Percentiles rank a stretch among this genome's conserved stretches.
Conservation (phyloP, 2,113 vertebrate genomes). For the Notarius lentiginosus region DNA sequence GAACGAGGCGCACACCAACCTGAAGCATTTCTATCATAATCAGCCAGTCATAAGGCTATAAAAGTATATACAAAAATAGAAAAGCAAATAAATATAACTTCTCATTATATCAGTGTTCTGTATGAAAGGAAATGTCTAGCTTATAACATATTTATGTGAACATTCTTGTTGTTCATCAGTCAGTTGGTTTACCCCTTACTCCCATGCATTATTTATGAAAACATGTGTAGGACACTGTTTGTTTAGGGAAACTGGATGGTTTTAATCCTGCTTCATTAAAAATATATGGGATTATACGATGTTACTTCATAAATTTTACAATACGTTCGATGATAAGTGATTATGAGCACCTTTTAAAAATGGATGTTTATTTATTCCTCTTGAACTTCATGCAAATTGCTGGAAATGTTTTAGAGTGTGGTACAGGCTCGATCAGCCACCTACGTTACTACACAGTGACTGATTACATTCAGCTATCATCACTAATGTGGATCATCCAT, state of each 20-base stretch:
- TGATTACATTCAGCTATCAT: neutral
- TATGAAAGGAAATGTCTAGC: neutral
- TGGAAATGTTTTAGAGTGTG: neutral
- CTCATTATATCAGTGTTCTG: neutral
- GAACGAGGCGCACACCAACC: neutral
- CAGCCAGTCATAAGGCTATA: neutral
- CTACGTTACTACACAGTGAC: neutral
- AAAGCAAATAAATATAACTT: neutral
- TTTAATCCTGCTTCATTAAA: neutral
- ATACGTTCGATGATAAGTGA: neutral
- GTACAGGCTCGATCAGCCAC: neutral
- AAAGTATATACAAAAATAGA: neutral
- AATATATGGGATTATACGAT: neutral
- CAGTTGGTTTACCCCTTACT: neutral
- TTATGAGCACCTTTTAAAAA: neutral
- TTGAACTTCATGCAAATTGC: neutral
- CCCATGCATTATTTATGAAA: neutral
- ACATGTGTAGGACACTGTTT: neutral
- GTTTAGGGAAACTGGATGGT: neutral
- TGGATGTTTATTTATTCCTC: neutral
- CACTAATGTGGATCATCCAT: neutral
- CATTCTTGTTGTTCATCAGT: neutral
- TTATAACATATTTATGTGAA: neutral
- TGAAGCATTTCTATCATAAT: neutral
- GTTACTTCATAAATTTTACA: neutral